Base-by-base conservation (phyloP, 1,140 invertebrate species). In the Cyclargus thomasi region DNA sequence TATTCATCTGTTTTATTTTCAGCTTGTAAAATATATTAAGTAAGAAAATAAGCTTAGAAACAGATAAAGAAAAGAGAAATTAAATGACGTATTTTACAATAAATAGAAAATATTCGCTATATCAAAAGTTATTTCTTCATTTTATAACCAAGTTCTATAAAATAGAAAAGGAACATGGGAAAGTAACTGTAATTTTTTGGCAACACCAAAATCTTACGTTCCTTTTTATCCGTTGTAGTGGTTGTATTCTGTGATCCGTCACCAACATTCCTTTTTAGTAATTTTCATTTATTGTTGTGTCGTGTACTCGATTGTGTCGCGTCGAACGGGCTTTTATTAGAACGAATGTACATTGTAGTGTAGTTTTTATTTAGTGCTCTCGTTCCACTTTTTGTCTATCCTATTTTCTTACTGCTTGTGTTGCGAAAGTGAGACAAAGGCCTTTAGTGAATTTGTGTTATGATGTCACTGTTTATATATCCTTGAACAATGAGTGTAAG, bases 401-500 rank as follows among this genome's bases (percentile, higher is more conserved):
- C 72, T 82, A 80, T 80, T 75, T 79, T 79, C 70, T 70, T 70
- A 69, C 66, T 78, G 1, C 39, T 47, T 8, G 39, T 47, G 39
- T 68, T 68, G 67, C 36, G 69, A 75, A 69, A 76, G 81, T 83
- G 81, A 78, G 75, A 82, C 78, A 81, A 83, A 82, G 80, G 74
- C 73, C 73, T 78, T 59, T 76, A 76, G 76, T 79, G 70, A 74
- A 79, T 85, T 85, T 79, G 84, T 88, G 85, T 79, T 88, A 90
- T 90, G 90, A 91, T 90, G 89, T 91, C 88, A 91, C 75, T 75
- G 68, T 79, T 80, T 80, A 82, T 79, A 75, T 77, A 87, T 83
- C 84, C 85, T 86, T 90, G 82, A 86, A 86, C 71, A 87, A 91
- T 91, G 90, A 90, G 88, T 88, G 85, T 88, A 71, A 88, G 83